These are phyloP conservation scores for Thomomys bottae DNA, from an alignment of 2,113 vertebrate species.

Conservation along the genomic window DNA sequence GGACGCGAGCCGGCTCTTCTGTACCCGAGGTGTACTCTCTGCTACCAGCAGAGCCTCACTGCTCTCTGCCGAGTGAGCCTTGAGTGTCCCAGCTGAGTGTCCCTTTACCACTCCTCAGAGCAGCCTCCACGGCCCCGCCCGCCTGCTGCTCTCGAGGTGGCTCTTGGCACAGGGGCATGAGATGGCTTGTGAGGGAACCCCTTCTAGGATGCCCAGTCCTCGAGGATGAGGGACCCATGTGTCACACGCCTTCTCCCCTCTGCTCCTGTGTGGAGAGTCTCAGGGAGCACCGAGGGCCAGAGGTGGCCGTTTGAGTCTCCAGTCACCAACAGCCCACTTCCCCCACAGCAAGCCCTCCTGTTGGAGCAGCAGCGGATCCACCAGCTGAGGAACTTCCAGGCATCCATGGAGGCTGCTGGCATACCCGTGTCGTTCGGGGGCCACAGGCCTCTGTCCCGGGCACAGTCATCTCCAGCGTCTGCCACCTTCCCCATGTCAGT, in stretches of 20 bases:
- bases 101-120: not conserved
- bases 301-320: not conserved
- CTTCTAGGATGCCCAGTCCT: too few relatives aligned
- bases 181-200: too few relatives aligned
- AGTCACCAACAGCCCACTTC: not conserved
- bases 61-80: not conserved
- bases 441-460: conserved; percentile 95
- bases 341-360: conserved; percentile 93
- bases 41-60: not conserved
- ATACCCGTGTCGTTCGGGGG: conserved; percentile 90
- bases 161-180: not conserved
- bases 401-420: conserved; percentile 95
- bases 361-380: conserved; percentile 98
- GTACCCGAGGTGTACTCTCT: accelerated
- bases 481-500: conserved; percentile 94
- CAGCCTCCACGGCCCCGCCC: not conserved
- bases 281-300: too few relatives aligned
- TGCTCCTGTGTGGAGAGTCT: too few relatives aligned
- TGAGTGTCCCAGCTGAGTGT: too few relatives aligned
- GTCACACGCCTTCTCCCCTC: too few relatives aligned
- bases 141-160: not conserved
- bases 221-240: too few relatives aligned
- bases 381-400: conserved; percentile 97
- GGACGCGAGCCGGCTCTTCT: accelerated
- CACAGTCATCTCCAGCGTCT: conserved; percentile 96